Evolutionary conservation across 1,140 invertebrate genomes (phyloP).

Genomic region (Galendromus occidentalis): DNA sequence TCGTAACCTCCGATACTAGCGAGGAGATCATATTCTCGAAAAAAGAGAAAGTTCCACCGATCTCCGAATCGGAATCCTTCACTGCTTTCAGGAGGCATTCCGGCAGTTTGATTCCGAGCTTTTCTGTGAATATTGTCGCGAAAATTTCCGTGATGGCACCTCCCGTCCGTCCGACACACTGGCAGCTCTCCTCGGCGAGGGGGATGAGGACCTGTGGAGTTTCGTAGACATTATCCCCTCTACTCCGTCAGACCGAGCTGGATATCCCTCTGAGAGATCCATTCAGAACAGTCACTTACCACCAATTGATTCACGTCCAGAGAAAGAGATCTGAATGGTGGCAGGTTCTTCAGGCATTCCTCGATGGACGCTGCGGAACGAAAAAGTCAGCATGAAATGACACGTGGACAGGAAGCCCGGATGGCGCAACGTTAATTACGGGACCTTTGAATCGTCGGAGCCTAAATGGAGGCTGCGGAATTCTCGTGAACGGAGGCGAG

Average conservation of each 20-base stretch:
- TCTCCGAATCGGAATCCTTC: neutral
- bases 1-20: neutral
- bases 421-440: no score
- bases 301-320: neutral
- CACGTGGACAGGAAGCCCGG: no score
- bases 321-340: neutral
- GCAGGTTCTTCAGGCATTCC: conserved; percentile 4
- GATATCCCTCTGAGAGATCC: no score
- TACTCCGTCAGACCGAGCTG: no score
- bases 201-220: neutral
- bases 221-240: no score
- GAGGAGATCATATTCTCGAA: neutral
- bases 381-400: neutral
- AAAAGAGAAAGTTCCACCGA: neutral
- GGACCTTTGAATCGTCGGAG: no score
- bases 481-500: no score
- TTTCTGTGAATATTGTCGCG: neutral
- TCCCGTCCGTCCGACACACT: neutral
- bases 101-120: neutral
- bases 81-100: conserved; percentile 1
- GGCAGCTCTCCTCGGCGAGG: neutral
- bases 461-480: no score
- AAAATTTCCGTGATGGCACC: neutral
- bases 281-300: no score
- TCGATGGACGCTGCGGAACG: neutral